These are phyloP conservation scores for Noctilio leporinus DNA, from an alignment of 2,113 vertebrate genomes.

Conservation along the genomic window DNA sequence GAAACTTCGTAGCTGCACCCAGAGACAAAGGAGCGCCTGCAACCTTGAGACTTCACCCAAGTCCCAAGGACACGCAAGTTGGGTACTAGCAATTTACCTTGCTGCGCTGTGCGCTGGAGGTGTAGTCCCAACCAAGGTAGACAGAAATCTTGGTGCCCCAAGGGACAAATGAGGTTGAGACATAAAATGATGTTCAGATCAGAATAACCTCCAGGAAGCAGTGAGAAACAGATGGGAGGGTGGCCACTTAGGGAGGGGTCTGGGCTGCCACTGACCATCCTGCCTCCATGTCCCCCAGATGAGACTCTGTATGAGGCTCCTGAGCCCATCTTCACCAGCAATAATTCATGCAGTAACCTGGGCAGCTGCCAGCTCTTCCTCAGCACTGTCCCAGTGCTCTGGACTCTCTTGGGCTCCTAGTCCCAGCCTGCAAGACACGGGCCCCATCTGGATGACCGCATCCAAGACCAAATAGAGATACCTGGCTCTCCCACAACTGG, in stretches of 20 bases:
- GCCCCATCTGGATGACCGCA: not conserved
- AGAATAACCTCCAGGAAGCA: not conserved
- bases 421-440: rapidly evolving
- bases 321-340: constrained; percentile 95
- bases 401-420: constrained; percentile 82
- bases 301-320: constrained; percentile 95
- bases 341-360: constrained; percentile 87
- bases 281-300: constrained; percentile 76
- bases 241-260: not conserved
- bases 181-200: not conserved
- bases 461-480: constrained; percentile 37
- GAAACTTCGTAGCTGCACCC: not conserved
- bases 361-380: constrained; percentile 74
- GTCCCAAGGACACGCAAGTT: no score
- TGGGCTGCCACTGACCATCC: rapidly evolving
- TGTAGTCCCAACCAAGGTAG: not conserved
- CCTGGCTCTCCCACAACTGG: not conserved
- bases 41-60: not conserved
- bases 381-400: constrained; percentile 75
- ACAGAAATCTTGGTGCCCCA: not conserved
- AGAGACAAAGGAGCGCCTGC: no score
- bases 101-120: not conserved
- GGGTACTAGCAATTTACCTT: not conserved
- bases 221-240: no score
- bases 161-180: not conserved